Percentiles rank a stretch among this genome's conserved stretches.
These are phyloP conservation scores for Microchrysa polita DNA, from an alignment of 2,888 invertebrate genomes.

Conservation along the genomic window DNA sequence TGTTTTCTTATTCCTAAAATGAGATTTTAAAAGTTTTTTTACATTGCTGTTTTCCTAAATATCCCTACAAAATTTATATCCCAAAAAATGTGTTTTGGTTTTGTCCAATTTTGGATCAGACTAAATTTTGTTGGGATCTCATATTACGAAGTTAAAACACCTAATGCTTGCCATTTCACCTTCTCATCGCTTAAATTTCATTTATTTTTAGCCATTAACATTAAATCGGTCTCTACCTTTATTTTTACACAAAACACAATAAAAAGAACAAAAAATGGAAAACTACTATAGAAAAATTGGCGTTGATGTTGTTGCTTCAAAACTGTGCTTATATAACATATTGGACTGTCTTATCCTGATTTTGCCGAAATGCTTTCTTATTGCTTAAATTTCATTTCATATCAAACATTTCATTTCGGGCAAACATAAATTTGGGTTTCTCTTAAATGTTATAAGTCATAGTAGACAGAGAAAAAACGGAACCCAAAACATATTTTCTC, in stretches of 20 bases:
- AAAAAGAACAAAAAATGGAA: slow-evolving; percentile 38
- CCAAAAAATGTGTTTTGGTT: too few relatives aligned
- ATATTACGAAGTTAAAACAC: neutral
- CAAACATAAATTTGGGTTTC: neutral
- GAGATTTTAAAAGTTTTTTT: too few relatives aligned
- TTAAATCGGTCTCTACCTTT: neutral
- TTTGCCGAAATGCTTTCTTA: neutral
- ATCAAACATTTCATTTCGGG: neutral
- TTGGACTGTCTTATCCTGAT: slow-evolving; percentile 6
- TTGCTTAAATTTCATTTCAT: slow-evolving; percentile 32
- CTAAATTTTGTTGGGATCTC: too few relatives aligned
- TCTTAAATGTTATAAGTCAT: slow-evolving; percentile 31
- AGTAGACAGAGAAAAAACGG: slow-evolving; percentile 47
- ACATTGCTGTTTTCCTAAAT: too few relatives aligned
- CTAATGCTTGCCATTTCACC: neutral
- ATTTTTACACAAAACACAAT: too few relatives aligned
- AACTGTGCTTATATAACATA: slow-evolving; percentile 18
- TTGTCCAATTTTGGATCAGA: too few relatives aligned
- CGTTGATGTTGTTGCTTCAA: slow-evolving; percentile 44
- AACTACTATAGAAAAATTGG: slow-evolving; percentile 32
- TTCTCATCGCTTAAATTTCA: slow-evolving; percentile 7
- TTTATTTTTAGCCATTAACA: slow-evolving; percentile 50
- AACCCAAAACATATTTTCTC: too few relatives aligned
- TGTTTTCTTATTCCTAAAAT: too few relatives aligned
- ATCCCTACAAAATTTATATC: too few relatives aligned